Evolutionary conservation across 1,140 invertebrate genomes (phyloP).

Genomic region (Linepithema humile): DNA sequence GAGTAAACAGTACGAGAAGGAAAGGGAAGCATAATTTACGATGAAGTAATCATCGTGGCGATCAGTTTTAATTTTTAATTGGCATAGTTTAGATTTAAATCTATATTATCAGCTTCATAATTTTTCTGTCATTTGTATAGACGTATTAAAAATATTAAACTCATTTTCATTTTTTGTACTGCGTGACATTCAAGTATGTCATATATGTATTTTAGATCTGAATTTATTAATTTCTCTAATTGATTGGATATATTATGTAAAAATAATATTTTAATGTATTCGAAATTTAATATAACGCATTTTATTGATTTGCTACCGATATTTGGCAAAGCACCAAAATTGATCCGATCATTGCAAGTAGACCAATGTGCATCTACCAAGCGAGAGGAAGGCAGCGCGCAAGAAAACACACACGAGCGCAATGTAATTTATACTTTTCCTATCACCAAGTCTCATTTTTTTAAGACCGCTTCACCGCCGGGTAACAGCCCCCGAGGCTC

Average conservation of each 20-base stretch:
- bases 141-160: neutral
- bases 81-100: neutral
- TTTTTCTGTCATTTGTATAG: neutral
- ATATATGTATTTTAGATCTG: neutral
- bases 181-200: neutral
- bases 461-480: slow-evolving; percentile 44
- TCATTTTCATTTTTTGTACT: neutral
- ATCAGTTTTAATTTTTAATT: neutral
- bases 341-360: neutral
- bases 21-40: neutral
- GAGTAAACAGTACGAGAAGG: neutral
- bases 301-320: neutral
- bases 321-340: neutral
- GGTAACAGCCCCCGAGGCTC: slow-evolving; percentile 29
- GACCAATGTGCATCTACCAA: neutral
- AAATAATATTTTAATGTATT: neutral
- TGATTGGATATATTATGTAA: neutral
- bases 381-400: neutral
- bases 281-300: neutral
- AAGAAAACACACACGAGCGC: neutral
- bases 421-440: slow-evolving; percentile 55
- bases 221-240: neutral
- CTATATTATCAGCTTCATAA: neutral
- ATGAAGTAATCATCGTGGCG: neutral
- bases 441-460: slow-evolving; percentile 36